Evolutionary conservation across 1,140 invertebrate species (phyloP), one percentile per base, ranked within the genome.

Genomic region (Aphelenchoides fujianensis): DNA sequence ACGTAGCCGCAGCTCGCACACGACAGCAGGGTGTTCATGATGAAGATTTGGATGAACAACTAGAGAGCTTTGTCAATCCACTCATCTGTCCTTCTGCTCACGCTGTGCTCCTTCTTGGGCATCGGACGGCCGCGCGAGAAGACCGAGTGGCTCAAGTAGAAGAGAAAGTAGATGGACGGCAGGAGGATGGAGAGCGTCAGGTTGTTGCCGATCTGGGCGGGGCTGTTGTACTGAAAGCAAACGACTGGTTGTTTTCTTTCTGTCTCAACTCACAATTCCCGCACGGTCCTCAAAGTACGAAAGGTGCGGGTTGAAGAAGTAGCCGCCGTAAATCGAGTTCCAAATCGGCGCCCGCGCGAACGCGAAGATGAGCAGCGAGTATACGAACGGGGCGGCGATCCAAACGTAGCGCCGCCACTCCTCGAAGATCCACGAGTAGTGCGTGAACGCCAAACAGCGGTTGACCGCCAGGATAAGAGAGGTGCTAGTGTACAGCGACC

Each of bases 241-340:
- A n/a, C n/a, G n/a, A n/a, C n/a, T n/a, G n/a, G n/a, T n/a, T n/a
- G n/a, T n/a, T n/a, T n/a, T n/a, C n/a, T n/a, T n/a, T n/a, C n/a
- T n/a, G n/a, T n/a, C n/a, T n/a, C n/a, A n/a, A n/a, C n/a, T n/a
- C n/a, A n/a, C n/a, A n/a, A n/a, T n/a, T n/a, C 19, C 19, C 5
- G 55, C 23, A 16, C 5, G 7, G 23, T 59, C 55, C 12, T 7
- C 23, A 19, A 59, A 59, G 19, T 59, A 59, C 12, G 27, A 16
- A 27, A 59, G 55, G 34, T 59, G 55, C 28, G 55, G 55, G 34
- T 59, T 59, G 19, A 59, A 59, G 34, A 59, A 59, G 27, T 32
- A 59, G 5, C n/a, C 55, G 5, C 23, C 5, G 23, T 59, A 59
- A 7, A 59, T 32, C 27, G 5, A 7, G 55, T 59, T 59, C 5